Evolutionary conservation across 2,888 invertebrate genomes (phyloP), one percentile per base, ranked within the genome.

Genomic region (Dryomyza anilis): DNA sequence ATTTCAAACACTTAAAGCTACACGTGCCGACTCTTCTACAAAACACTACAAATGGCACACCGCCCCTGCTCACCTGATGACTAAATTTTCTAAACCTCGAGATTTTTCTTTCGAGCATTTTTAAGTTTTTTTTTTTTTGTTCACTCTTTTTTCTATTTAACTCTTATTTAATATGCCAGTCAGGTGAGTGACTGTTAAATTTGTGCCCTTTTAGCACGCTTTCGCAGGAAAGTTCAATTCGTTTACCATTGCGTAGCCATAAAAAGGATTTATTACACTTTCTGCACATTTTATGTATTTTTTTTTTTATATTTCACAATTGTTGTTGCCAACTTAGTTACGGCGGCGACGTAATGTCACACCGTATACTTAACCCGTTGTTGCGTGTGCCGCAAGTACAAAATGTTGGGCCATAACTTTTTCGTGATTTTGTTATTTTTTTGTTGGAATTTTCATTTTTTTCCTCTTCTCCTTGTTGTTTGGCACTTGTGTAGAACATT

Each of bases 191-290:
- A 3, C 50, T n/a, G 50, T 50, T 12, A 50, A 50, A 50, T 25
- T n/a, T 33, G 7, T 33, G 33, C 33, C 7, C 33, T 12, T 7
- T 12, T 12, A 33, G 33, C 33, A 7, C 33, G 12, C 7, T n/a
- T 3, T 39, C 39, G 12, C 2, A 12, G 39, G n/a, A 12, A 39
- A 7, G 4, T 7, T 39, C 14, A 39, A 7, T 39, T n/a, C 39
- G 7, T 50, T 23, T 43, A n/a, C 25, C 50, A 25, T 25, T 50
- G 25, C 39, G 39, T 25, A 6, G 50, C 50, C 25, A 50, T 50
- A 50, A 50, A 50, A 50, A 50, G 50, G 50, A 50, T 50, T 50
- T 50, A 50, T 50, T 50, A 50, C 50, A 50, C 50, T 50, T 50
- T 48, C 25, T 2, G 23, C 50, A 50, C 50, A 16, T 43, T 16